Conservation (phyloP, 2,888 invertebrate genomes). For the Cactoblastis cactorum region DNA sequence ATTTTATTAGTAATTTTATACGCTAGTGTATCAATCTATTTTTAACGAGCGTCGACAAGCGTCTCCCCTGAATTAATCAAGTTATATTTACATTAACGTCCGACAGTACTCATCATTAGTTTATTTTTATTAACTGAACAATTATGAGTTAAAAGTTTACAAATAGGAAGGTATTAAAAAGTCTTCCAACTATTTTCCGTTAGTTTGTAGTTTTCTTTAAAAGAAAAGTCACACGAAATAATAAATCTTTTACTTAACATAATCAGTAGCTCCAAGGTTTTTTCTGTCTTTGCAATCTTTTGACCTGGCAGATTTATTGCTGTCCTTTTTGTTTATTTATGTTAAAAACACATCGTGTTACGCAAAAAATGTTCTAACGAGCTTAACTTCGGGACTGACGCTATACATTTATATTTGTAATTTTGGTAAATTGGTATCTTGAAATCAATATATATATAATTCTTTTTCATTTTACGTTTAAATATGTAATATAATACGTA, state of each 20-base stretch:
- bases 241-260: background rate
- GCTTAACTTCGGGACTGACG: constrained; percentile 14
- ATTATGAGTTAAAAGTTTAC: background rate
- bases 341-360: constrained; percentile 55
- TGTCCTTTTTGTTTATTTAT: constrained; percentile 54
- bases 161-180: too few relatives aligned
- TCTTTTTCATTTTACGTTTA: too few relatives aligned
- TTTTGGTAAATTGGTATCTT: too few relatives aligned
- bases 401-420: too few relatives aligned
- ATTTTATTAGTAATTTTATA: constrained; percentile 18
- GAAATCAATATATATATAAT: too few relatives aligned
- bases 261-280: constrained; percentile 6
- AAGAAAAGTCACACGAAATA: too few relatives aligned
- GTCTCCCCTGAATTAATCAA: constrained; percentile 7
- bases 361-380: constrained; percentile 41
- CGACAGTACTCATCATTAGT: constrained; percentile 4
- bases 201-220: too few relatives aligned
- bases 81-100: constrained; percentile 8
- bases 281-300: constrained; percentile 28
- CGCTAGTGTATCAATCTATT: constrained; percentile 9
- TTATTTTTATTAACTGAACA: background rate
- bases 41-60: background rate
- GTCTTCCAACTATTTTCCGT: too few relatives aligned
- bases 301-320: constrained; percentile 59
- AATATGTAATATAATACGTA: too few relatives aligned